phyloP scores from a whole-genome alignment of 2,888 invertebrate genomes.

The Chrysolina haemoptera region DNA sequence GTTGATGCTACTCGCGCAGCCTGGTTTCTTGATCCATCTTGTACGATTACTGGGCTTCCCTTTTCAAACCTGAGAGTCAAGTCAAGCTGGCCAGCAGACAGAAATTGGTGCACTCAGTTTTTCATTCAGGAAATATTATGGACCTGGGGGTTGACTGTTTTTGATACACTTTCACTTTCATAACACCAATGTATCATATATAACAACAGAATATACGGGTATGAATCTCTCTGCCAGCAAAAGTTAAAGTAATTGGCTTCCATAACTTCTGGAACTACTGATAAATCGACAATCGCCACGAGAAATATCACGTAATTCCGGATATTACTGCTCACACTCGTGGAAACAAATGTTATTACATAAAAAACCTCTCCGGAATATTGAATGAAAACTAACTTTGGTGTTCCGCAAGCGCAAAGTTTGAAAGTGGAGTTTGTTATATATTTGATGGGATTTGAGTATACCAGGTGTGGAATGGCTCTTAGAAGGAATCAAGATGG shows the following conservation, averaged over 20 bases:
- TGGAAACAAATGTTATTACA: slow-evolving; percentile 35
- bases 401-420: not conserved
- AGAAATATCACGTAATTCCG: slow-evolving; percentile 42
- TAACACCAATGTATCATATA: slow-evolving; percentile 19
- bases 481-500: no score
- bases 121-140: no score
- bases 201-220: slow-evolving; percentile 20
- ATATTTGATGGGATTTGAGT: not conserved
- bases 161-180: no score
- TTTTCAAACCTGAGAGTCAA: no score
- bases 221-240: slow-evolving; percentile 33
- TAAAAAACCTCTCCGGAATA: slow-evolving; percentile 42
- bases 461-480: not conserved
- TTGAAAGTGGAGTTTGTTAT: slow-evolving; percentile 4
- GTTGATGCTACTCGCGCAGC: no score
- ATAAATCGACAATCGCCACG: slow-evolving; percentile 41
- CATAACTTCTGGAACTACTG: slow-evolving; percentile 38
- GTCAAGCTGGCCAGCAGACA: no score
- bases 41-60: no score
- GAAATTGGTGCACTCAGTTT: no score
- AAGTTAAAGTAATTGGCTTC: slow-evolving; percentile 31
- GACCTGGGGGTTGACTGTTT: no score
- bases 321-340: slow-evolving; percentile 34
- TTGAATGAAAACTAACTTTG: slow-evolving; percentile 27
- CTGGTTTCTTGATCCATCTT: no score